These are phyloP conservation scores for Reticulitermes speratus DNA, from an alignment of 1,140 invertebrate species.

Conservation along the genomic window DNA sequence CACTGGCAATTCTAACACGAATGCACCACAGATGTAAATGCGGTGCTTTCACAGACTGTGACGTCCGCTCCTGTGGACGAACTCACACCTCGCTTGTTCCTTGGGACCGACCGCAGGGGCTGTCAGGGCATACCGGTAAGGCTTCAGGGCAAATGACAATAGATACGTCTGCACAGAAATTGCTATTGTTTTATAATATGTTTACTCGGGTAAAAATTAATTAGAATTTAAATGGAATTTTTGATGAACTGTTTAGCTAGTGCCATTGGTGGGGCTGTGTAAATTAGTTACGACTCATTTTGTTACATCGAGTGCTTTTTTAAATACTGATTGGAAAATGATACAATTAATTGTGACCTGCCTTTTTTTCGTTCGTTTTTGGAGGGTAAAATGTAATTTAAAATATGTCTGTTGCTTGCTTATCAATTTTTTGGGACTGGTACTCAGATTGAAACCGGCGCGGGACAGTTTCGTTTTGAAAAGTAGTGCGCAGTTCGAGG, in stretches of 20 bases:
- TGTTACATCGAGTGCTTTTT: background rate
- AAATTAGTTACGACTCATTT: slow-evolving; percentile 17
- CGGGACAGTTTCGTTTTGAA: slow-evolving; percentile 31
- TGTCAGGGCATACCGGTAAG: background rate
- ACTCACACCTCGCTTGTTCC: background rate
- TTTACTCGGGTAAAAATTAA: slow-evolving; percentile 19
- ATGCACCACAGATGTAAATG: too few relatives aligned
- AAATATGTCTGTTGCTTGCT: background rate
- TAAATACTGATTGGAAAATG: slow-evolving; percentile 17
- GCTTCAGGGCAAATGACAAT: background rate
- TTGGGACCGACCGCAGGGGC: background rate
- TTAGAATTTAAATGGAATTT: slow-evolving; percentile 20
- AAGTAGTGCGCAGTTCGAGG: slow-evolving; percentile 28
- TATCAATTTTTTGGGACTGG: slow-evolving; percentile 15
- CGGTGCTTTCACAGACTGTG: too few relatives aligned
- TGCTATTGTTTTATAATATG: slow-evolving; percentile 17
- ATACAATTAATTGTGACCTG: slow-evolving; percentile 13
- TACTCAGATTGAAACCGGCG: slow-evolving; percentile 33
- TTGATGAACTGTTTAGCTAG: slow-evolving; percentile 4
- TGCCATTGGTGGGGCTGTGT: background rate
- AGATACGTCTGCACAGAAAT: background rate
- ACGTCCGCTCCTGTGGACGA: too few relatives aligned
- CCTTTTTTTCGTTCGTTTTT: background rate
- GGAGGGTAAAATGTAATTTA: background rate
- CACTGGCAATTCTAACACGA: too few relatives aligned